These are phyloP conservation scores for Mylabris sibirica DNA, from an alignment of 2,888 invertebrate genomes.

Conservation along the genomic window DNA sequence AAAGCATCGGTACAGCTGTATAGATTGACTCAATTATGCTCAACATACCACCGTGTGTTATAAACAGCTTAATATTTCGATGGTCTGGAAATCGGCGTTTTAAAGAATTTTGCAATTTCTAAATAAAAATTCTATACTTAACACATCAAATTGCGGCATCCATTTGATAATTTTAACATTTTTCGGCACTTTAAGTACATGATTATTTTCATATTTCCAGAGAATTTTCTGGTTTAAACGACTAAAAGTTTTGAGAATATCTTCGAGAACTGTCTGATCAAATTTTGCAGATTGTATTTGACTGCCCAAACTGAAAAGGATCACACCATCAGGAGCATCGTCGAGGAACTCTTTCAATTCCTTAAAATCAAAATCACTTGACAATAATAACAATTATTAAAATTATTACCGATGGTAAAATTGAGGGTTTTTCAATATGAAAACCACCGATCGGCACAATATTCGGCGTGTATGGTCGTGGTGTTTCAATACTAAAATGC, in stretches of 20 bases:
- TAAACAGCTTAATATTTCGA: slow-evolving; percentile 65
- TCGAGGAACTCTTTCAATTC: slow-evolving; percentile 43
- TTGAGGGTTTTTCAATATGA: slow-evolving; percentile 44
- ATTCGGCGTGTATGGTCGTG: slow-evolving; percentile 51
- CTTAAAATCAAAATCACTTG: slow-evolving; percentile 12
- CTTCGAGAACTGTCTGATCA: slow-evolving; percentile 34
- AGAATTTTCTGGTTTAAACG: slow-evolving; percentile 68
- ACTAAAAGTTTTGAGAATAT: slow-evolving; percentile 66
- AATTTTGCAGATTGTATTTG: slow-evolving; percentile 42
- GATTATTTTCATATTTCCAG: slow-evolving; percentile 72
- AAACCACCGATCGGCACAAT: slow-evolving; percentile 52
- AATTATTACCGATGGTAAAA: slow-evolving; percentile 33
- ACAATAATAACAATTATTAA: not conserved
- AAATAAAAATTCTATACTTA: slow-evolving; percentile 36
- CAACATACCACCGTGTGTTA: slow-evolving; percentile 68
- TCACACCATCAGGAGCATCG: slow-evolving; percentile 43
- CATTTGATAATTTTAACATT: slow-evolving; percentile 69
- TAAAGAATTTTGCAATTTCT: not conserved
- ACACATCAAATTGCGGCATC: slow-evolving; percentile 67
- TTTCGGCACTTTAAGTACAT: slow-evolving; percentile 62
- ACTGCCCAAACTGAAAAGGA: slow-evolving; percentile 49
- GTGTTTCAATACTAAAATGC: slow-evolving; percentile 48
- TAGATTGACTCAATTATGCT: slow-evolving; percentile 66
- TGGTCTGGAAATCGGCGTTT: slow-evolving; percentile 58
- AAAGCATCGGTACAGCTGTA: slow-evolving; percentile 63